Base-by-base conservation (phyloP, 2,113 vertebrate species). In the Gopherus flavomarginatus region DNA sequence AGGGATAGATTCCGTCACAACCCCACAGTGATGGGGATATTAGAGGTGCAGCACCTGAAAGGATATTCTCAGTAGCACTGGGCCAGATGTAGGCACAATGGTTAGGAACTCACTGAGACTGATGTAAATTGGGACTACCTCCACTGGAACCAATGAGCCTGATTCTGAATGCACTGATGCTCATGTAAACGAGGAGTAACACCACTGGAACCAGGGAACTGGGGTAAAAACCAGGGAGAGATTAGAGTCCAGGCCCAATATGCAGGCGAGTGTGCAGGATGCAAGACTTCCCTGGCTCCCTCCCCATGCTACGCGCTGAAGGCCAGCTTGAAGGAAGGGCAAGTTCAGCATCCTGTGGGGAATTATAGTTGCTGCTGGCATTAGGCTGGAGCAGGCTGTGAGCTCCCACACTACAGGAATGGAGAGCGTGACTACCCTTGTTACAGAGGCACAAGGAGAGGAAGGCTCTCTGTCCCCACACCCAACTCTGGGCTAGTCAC, bases 51-150 rank as follows among this genome's bases (percentile, higher is more conserved):
- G 91, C 1, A 0, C 1, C 83, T 65, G 5, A 56, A 2, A 54
- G 50, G 31, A 0, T 5, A 88, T 52, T 52, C 53, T 49, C 0
- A 0, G 62, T 6, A 62, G 44, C 0, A 0, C 57, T 5, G 35
- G 77, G 38, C 9, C 5, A 12, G 13, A 35, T 2, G 56, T 78
- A 1, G 16, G 29, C 17, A 11, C 5, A 0, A 54, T 6, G 5
- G 21, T 57, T 26, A 59, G 5, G 1, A 11, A 52, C 0, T 0
- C 0, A 0, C 53, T 2, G 0, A 1, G 1, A 0, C 9, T 7
- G 6, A n/a, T 26, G 0, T 0, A 2, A 89, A 31, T 16, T 3
- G 5, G 10, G 6, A n/a, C 11, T 27, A 42, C 11, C 22, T 38
- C n/a, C 54, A 26, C 42, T 2, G 1, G 5, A 1, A 69, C 16